Percentiles rank a stretch among this genome's conserved stretches.
Evolutionary conservation across 2,888 invertebrate genomes (phyloP).

Genomic region (Alloplasta piceator): DNA sequence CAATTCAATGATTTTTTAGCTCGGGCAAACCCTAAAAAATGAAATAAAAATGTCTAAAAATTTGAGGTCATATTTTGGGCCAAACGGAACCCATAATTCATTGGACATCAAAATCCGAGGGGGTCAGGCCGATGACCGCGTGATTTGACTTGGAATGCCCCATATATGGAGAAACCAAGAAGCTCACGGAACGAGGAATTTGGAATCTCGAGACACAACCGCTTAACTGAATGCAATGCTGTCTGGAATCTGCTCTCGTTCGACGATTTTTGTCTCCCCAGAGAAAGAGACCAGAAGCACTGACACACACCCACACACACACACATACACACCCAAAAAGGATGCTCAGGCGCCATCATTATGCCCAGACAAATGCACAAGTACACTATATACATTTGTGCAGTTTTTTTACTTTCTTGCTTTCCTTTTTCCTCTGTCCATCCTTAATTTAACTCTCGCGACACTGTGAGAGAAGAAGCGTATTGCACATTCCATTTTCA

Average conservation of each 20-base stretch:
- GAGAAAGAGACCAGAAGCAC: background rate
- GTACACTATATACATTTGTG: slow-evolving; percentile 17
- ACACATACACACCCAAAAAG: background rate
- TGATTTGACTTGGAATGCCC: too few species aligned
- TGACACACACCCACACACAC: slow-evolving; percentile 3
- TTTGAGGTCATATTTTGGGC: too few species aligned
- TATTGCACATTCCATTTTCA: slow-evolving; percentile 58
- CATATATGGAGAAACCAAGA: background rate
- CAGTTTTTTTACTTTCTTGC: slow-evolving; percentile 34
- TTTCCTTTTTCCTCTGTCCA: slow-evolving; percentile 30
- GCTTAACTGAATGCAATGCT: slow-evolving; percentile 8
- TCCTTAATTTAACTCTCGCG: slow-evolving; percentile 39
- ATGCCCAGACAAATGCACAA: too few species aligned
- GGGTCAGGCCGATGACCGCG: too few species aligned
- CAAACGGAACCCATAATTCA: too few species aligned
- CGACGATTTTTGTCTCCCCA: slow-evolving; percentile 31
- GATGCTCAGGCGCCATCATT: too few species aligned
- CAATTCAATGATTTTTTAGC: too few species aligned
- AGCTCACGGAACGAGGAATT: slow-evolving; percentile 2
- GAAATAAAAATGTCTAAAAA: too few species aligned
- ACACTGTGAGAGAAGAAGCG: slow-evolving; percentile 31
- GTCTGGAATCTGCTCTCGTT: slow-evolving; percentile 30
- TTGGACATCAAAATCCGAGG: too few species aligned
- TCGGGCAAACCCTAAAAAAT: too few species aligned
- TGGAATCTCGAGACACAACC: slow-evolving; percentile 27